phyloP scores from a whole-genome alignment of 2,113 vertebrate species.

The Hyperopisus bebe region DNA sequence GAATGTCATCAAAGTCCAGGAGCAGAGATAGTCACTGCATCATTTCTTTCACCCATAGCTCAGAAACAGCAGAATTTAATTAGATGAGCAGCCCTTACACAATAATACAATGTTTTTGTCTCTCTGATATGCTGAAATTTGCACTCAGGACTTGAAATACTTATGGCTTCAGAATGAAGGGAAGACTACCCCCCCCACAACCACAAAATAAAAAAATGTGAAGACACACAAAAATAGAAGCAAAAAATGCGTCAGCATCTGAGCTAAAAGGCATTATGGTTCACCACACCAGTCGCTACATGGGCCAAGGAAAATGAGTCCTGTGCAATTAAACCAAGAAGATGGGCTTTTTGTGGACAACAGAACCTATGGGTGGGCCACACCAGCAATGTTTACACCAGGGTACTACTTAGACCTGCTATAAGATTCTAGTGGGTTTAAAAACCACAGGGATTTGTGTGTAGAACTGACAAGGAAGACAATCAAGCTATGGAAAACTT shows the following conservation, averaged over 20 bases:
- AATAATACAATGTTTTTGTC: neutral
- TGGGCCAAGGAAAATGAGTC: constrained; percentile 38
- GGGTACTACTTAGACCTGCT: neutral
- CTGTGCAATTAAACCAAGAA: constrained; percentile 35
- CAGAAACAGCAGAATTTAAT: neutral
- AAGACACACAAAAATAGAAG: neutral
- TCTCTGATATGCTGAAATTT: neutral
- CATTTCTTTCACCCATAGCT: neutral
- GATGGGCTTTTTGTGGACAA: constrained; percentile 30
- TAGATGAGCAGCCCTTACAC: neutral
- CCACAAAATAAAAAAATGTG: neutral
- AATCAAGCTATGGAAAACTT: neutral
- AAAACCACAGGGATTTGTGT: neutral
- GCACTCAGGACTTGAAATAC: neutral
- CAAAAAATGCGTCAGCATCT: neutral
- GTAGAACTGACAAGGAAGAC: neutral
- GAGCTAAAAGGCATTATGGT: constrained; percentile 24
- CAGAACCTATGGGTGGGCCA: neutral
- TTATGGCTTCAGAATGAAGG: neutral
- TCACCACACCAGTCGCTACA: constrained; percentile 25
- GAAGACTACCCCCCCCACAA: neutral
- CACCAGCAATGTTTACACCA: neutral
- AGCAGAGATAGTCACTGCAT: neutral
- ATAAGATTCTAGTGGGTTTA: neutral
- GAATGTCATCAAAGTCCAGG: neutral